A percentile compares a stretch with the other conserved stretches of the same genome.
phyloP scores from a whole-genome alignment of 2,888 invertebrate genomes.

The Phragmatobia fuliginosa region DNA sequence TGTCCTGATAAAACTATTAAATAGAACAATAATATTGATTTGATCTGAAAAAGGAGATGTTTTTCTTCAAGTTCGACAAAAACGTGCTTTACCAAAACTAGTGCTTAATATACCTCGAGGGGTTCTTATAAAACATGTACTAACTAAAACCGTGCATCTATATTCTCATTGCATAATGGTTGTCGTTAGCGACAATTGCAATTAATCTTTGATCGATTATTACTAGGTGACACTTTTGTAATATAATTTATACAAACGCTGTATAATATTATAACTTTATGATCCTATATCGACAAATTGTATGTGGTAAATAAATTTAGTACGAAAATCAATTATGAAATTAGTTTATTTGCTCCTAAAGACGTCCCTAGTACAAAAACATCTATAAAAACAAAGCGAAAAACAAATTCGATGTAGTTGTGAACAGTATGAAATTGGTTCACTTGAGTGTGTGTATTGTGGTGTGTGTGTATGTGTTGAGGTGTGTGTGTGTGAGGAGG shows the following conservation, averaged over 20 bases:
- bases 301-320: not conserved
- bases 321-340: not conserved
- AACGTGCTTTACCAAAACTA: not conserved
- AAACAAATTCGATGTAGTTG: constrained; percentile 11
- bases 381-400: constrained; percentile 6
- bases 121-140: not conserved
- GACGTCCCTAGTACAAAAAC: not conserved
- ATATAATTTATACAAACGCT: not conserved
- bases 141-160: not conserved
- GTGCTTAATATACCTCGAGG: not conserved
- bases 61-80: not conserved
- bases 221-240: not conserved
- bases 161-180: not conserved
- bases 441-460: not conserved
- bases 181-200: not conserved
- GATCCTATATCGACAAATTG: not conserved
- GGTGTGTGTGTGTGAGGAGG: not conserved
- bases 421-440: constrained; percentile 4
- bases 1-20: constrained; percentile 23
- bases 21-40: constrained; percentile 18
- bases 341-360: not conserved
- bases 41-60: constrained; percentile 14
- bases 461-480: constrained; percentile 4
- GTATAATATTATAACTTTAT: not conserved
- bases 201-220: not conserved